Evolutionary conservation across 1,140 invertebrate species (phyloP), one percentile per base, ranked within the genome.

Genomic region (Brachionus sp.): DNA sequence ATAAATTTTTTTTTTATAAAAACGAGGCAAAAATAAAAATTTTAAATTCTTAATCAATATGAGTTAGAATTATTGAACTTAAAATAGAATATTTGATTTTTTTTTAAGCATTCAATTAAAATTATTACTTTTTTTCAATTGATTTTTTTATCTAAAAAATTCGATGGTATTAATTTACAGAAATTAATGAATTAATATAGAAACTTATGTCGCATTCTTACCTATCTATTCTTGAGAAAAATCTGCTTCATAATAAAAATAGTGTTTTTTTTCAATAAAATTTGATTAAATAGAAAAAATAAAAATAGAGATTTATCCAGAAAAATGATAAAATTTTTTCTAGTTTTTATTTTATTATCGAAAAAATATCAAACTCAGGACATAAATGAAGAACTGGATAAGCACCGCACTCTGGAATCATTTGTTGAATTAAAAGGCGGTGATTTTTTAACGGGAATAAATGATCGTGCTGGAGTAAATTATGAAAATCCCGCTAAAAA

Each of bases 401-500:
- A 82, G 16, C 39, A 68, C 42, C 80, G 80, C 16, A 7, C 5
- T 62, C 19, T 68, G 4, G 80, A 82, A 25, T 82, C 80, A 19
- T 82, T 82, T 83, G 68, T 83, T 29, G 82, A 83, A 16, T 10
- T 82, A n/a, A 84, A 66, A 84, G 85, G 10, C 83, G 85, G 33
- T 66, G 75, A 39, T 85, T 87, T 86, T 83, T 84, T 57, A 33
- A 87, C 86, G 84, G 87, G 87, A 10, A 85, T 86, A 23, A 88
- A 86, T 83, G 86, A 87, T 83, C 68, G 80, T 1, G 86, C 86
- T 39, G 62, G 75, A 57, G 9, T 39, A 33, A 53, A 66, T 62
- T 87, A 87, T n/a, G 88, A 89, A 85, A 86, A 86, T 73, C 88
- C 88, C 3, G 25, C 85, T 16, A 80, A 84, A 10, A 35, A 84